Evolutionary conservation across 23 tunicate genomes (phyloP).

Genomic region (Styela plicata): DNA sequence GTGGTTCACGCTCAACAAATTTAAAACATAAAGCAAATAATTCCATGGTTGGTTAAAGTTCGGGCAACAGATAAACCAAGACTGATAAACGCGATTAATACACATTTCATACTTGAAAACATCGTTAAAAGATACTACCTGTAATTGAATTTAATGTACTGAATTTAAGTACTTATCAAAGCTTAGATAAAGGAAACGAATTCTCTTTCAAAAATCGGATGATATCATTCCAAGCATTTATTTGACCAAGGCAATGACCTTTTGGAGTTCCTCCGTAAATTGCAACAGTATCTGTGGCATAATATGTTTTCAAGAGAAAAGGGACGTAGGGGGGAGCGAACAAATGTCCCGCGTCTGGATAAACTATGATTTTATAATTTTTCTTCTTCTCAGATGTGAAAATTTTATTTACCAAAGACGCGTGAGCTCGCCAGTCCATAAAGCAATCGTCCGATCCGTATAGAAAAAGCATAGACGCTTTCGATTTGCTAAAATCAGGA

Average conservation of each 20-base stretch:
- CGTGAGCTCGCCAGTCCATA: background rate
- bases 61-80: no score
- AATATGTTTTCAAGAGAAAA: background rate
- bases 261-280: background rate
- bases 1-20: no score
- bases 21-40: no score
- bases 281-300: background rate
- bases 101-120: no score
- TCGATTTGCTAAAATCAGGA: conserved; percentile 4
- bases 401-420: background rate
- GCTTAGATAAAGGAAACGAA: background rate
- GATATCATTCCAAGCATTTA: background rate
- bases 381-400: background rate
- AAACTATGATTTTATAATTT: background rate
- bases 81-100: no score
- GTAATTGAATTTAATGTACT: no score
- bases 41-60: no score
- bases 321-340: conserved; percentile 5
- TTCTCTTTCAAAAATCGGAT: background rate
- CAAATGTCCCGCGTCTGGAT: conserved; percentile 6
- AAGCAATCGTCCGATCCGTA: background rate
- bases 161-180: no score
- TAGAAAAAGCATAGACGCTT: conserved; percentile 1
- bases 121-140: no score
- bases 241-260: background rate